A percentile compares a stretch with the other conserved stretches of the same genome.
phyloP scores from a whole-genome alignment of 2,797 vertebrate species.

The Oreochromis mossambicus region DNA sequence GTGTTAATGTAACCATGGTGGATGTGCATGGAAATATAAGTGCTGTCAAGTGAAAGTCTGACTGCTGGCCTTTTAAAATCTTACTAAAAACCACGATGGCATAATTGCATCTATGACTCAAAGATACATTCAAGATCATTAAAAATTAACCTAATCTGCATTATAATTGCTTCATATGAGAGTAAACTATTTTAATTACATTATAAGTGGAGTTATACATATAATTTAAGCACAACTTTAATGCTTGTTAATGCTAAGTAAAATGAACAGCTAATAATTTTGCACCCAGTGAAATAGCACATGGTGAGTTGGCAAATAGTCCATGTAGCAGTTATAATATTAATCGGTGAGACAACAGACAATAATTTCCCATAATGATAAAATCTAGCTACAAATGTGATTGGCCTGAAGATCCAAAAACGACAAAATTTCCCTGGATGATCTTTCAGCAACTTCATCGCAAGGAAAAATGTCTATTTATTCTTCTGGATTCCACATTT shows the following conservation, averaged over 20 bases:
- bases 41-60: background rate
- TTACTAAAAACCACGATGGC: background rate
- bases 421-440: accelerated
- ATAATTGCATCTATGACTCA: background rate
- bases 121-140: background rate
- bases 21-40: background rate
- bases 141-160: background rate
- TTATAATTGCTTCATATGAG: background rate
- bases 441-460: background rate
- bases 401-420: background rate
- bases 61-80: background rate
- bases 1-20: background rate
- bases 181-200: background rate
- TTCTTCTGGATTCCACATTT: background rate
- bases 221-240: background rate
- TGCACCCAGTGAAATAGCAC: background rate
- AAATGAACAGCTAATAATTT: background rate
- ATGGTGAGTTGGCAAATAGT: background rate
- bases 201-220: accelerated
- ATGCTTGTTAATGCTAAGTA: background rate
- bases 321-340: background rate
- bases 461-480: background rate
- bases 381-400: background rate
- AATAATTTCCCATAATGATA: background rate
- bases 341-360: background rate